Conservation (phyloP, 2,888 invertebrate genomes). For the Megastigmus dorsalis region DNA sequence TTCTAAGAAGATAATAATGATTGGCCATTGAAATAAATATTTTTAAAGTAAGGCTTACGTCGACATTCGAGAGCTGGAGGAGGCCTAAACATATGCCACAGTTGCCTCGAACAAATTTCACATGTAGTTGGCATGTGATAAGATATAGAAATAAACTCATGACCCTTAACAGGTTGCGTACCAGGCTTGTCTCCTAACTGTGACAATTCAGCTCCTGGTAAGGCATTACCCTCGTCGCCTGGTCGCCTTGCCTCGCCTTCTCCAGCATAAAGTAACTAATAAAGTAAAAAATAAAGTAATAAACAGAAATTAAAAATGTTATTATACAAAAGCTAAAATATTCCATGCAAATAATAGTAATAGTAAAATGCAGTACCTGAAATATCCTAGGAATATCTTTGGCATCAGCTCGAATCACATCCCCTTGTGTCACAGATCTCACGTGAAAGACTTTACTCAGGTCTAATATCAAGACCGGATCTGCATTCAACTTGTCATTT, state of each 20-base stretch:
- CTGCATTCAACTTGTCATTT: conserved; percentile 93
- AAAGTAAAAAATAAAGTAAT: conserved; percentile 20
- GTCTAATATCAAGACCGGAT: conserved; percentile 96
- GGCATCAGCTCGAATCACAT: conserved; percentile 98
- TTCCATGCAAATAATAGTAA: neutral
- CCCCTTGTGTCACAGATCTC: conserved; percentile 97
- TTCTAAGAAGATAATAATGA: neutral
- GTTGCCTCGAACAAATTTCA: conserved; percentile 96
- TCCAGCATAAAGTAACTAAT: conserved; percentile 96
- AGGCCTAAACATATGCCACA: conserved; percentile 98
- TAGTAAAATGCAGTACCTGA: conserved; percentile 76
- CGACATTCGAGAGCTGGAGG: conserved; percentile 98
- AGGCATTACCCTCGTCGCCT: conserved; percentile 77
- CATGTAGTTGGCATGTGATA: conserved; percentile 99
- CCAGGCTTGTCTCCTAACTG: conserved; percentile 78
- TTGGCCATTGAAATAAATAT: neutral
- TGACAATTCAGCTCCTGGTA: conserved; percentile 77
- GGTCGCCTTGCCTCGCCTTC: conserved; percentile 94
- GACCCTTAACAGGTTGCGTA: conserved; percentile 89
- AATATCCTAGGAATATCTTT: conserved; percentile 99
- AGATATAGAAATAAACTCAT: conserved; percentile 96
- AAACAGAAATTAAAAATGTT: neutral
- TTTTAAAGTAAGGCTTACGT: conserved; percentile 78
- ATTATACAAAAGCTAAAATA: neutral
- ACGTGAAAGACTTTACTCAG: conserved; percentile 99